These are phyloP conservation scores for Sylvia atricapilla DNA, from an alignment of 2,113 vertebrate species.

Conservation along the genomic window DNA sequence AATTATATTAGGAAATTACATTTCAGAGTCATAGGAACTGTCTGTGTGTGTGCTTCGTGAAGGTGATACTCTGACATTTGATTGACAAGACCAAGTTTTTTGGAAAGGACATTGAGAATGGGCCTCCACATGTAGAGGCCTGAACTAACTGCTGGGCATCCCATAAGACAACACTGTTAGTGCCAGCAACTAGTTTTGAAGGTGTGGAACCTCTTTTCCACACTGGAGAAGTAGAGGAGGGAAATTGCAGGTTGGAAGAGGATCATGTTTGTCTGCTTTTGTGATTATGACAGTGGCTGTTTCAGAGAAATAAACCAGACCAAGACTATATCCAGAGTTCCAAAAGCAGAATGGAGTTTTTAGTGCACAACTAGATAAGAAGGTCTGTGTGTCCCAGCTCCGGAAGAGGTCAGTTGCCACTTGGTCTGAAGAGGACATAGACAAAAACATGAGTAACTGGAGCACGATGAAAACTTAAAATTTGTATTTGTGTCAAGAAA, in stretches of 20 bases:
- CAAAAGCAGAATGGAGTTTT: neutral
- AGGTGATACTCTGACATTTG: neutral
- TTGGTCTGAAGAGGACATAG: neutral
- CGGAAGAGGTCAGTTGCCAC: neutral
- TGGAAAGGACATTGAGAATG: neutral
- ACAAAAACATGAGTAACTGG: neutral
- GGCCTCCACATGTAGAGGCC: neutral
- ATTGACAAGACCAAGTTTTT: neutral
- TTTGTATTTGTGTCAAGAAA: neutral
- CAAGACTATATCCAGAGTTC: neutral
- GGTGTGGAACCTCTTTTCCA: neutral
- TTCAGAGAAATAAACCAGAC: neutral
- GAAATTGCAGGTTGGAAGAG: neutral
- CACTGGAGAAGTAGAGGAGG: neutral
- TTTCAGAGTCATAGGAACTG: neutral
- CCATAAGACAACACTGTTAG: neutral
- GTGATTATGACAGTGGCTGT: neutral
- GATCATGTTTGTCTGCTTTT: neutral
- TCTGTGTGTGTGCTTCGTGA: neutral
- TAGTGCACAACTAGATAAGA: neutral
- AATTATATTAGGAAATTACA: neutral
- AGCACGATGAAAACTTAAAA: neutral
- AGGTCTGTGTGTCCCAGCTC: rapidly evolving
- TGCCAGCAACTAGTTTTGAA: neutral
- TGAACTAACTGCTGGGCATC: neutral